Percentiles rank a stretch among this genome's conserved stretches.
Evolutionary conservation across 2,113 vertebrate genomes (phyloP).

Genomic region (Bujurquina vittata): DNA sequence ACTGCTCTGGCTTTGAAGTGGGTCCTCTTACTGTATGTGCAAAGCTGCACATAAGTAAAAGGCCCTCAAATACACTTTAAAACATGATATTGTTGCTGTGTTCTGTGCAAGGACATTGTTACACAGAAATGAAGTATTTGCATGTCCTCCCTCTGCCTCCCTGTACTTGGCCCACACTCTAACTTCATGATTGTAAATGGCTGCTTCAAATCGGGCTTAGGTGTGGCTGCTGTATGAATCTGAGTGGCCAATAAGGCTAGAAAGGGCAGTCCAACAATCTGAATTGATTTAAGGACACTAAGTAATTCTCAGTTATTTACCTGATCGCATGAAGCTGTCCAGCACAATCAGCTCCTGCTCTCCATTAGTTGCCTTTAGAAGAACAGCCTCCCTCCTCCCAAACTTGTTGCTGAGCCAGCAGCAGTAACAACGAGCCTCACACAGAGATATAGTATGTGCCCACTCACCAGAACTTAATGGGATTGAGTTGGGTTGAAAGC

Average conservation of each 20-base stretch:
- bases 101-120: background rate
- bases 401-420: slow-evolving; percentile 71
- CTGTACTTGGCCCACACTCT: background rate
- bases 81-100: background rate
- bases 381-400: slow-evolving; percentile 39
- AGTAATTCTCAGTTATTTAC: background rate
- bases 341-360: slow-evolving; percentile 25
- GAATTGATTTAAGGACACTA: background rate
- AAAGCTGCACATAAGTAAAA: background rate
- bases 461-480: slow-evolving; percentile 73
- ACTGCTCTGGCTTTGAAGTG: slow-evolving; percentile 37
- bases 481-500: slow-evolving; percentile 68
- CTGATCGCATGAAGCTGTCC: background rate
- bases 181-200: background rate
- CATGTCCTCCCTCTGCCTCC: background rate
- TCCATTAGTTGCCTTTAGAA: slow-evolving; percentile 48
- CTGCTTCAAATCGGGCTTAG: background rate
- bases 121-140: background rate
- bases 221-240: background rate
- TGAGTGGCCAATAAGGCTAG: background rate
- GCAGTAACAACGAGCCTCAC: slow-evolving; percentile 44
- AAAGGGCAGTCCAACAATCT: background rate
- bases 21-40: background rate
- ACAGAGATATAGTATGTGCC: slow-evolving; percentile 56
- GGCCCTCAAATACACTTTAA: background rate